These are phyloP conservation scores for Smittia sp. DNA, from an alignment of 2,888 invertebrate genomes.

Conservation along the genomic window DNA sequence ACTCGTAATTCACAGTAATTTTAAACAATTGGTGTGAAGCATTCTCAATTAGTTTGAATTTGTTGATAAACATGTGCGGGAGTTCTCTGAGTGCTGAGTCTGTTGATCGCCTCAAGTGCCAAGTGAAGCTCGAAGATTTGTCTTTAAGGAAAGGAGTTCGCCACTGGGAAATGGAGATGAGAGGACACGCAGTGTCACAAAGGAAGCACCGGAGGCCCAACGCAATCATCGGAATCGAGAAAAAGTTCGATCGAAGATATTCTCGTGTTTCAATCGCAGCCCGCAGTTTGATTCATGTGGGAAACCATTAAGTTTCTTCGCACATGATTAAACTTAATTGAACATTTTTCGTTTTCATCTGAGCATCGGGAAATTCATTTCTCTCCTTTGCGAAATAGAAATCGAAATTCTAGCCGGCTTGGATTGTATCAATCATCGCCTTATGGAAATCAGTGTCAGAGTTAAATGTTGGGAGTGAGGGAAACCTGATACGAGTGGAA, in stretches of 20 bases:
- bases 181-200: neutral
- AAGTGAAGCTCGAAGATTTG: neutral
- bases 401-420: neutral
- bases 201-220: neutral
- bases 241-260: neutral
- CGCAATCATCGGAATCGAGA: neutral
- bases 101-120: neutral
- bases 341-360: neutral
- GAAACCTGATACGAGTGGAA: neutral
- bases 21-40: slow-evolving; percentile 8
- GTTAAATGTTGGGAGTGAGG: slow-evolving; percentile 6
- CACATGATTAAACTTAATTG: slow-evolving; percentile 10
- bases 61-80: neutral
- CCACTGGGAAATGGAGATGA: neutral
- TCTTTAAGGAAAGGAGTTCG: too few species aligned
- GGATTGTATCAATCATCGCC: slow-evolving; percentile 37
- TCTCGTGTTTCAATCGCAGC: neutral
- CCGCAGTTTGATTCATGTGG: neutral
- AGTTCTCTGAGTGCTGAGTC: neutral
- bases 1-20: neutral
- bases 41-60: slow-evolving; percentile 2
- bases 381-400: neutral
- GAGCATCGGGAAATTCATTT: neutral
- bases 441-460: slow-evolving; percentile 36
- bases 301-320: neutral